Conservation (phyloP, 2,113 vertebrate species). For the Actenoides lindsayi region DNA sequence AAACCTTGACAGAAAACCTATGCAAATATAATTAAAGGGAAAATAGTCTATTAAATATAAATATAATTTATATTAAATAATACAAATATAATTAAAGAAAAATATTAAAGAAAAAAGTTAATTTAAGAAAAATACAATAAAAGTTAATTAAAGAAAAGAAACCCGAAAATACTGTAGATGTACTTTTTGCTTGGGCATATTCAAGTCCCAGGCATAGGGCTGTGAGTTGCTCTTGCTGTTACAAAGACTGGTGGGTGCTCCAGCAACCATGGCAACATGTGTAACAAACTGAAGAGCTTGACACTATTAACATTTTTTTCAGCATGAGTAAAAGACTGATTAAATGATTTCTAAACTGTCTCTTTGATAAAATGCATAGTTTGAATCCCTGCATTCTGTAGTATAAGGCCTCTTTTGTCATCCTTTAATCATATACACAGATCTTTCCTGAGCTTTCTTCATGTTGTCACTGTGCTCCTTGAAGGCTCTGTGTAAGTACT, state of each 20-base stretch:
- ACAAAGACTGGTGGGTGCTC: neutral
- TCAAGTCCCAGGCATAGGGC: neutral
- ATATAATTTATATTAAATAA: neutral
- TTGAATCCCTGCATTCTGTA: conserved; percentile 14
- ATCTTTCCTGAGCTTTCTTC: neutral
- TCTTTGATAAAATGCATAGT: conserved; percentile 39
- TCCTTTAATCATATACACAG: conserved; percentile 28
- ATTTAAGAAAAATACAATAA: no score
- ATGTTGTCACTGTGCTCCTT: neutral
- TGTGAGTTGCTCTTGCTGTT: neutral
- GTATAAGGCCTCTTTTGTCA: conserved; percentile 25
- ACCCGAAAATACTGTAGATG: neutral
- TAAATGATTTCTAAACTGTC: conserved; percentile 12
- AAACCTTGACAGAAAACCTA: neutral
- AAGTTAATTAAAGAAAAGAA: neutral
- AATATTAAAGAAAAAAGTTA: neutral
- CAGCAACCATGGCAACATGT: neutral
- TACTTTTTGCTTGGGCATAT: neutral
- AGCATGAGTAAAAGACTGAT: neutral
- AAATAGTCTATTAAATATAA: neutral
- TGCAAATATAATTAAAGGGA: neutral
- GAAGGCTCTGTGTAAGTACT: neutral
- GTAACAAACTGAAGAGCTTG: neutral
- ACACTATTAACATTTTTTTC: neutral
- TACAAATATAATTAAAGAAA: neutral